Conservation (phyloP, 1,140 invertebrate genomes). For the Pseudomyrmex flavicornis region DNA sequence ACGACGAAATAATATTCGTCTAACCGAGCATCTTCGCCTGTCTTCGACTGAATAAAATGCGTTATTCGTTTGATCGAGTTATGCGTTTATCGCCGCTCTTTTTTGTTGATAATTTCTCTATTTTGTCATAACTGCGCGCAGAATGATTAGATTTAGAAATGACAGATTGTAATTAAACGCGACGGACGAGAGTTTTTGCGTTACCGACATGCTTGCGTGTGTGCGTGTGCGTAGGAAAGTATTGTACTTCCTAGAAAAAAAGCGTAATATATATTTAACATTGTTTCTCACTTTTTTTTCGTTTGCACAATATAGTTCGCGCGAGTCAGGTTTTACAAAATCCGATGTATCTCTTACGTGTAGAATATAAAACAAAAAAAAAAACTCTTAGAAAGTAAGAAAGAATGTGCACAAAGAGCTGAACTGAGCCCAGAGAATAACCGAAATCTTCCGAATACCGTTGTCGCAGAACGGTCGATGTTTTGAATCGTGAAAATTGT, state of each 20-base stretch:
- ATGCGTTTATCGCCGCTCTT: not conserved
- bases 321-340: constrained; percentile 5
- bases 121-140: not conserved
- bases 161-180: constrained; percentile 45
- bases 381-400: constrained; percentile 17
- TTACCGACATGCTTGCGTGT: not conserved
- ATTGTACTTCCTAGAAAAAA: constrained; percentile 42
- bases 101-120: not conserved
- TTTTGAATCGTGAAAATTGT: constrained; percentile 1
- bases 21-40: not conserved
- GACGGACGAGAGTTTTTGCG: constrained; percentile 6
- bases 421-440: constrained; percentile 16
- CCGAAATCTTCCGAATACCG: not conserved
- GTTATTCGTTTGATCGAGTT: not conserved
- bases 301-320: constrained; percentile 31
- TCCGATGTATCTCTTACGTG: not conserved
- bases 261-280: constrained; percentile 47
- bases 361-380: not conserved
- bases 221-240: not conserved
- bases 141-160: not conserved
- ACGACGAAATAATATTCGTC: not conserved
- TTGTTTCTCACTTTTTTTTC: constrained; percentile 35
- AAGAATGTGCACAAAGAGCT: constrained; percentile 9
- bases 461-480: not conserved
- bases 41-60: constrained; percentile 33